Evolutionary conservation across 2,113 vertebrate genomes (phyloP), one percentile per base, ranked within the genome.

Genomic region (mouse (Mus musculus)): DNA sequence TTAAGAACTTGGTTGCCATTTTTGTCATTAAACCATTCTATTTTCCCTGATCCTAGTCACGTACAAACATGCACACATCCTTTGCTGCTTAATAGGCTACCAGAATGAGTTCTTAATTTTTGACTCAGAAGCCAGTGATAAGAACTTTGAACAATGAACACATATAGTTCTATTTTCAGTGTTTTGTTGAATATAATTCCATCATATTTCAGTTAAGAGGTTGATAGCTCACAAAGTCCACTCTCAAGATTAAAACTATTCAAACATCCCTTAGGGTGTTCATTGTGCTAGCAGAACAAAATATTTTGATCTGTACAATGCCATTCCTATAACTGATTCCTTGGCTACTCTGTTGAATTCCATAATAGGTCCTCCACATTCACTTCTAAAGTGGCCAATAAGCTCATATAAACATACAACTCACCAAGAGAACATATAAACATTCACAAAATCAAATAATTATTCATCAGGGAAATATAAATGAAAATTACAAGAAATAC

Each of bases 181-280:
- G 8, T 93, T 96, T 97, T 92, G 69, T 95, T 95, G 61, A 96
- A 78, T 71, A 96, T 63, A 11, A 76, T 95, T 96, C 90, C 61
- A 46, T 94, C 30, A 28, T 96, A 39, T 86, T 96, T 97, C 94
- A 87, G 49, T 94, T 95, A 95, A 93, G 56, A 84, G 78, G 89
- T 95, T 97, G 93, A 94, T 94, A 90, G 59, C 86, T 96, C 67
- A 94, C 52, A 95, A 95, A 96, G 95, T 96, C 82, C 59, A 93
- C 19, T 88, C 69, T 95, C n/a, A 80, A 96, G 77, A 95, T 89
- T 95, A 91, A 73, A 97, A 69, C 93, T 93, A 71, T 87, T 95
- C 30, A 92, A 46, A 91, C 89, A 84, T 95, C 96, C 69, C 63
- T 91, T 87, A 93, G 71, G 30, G 69, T 26, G 88, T 75, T 95